Conservation (phyloP, 2,888 invertebrate species). For the Drosophila koepferae region DNA sequence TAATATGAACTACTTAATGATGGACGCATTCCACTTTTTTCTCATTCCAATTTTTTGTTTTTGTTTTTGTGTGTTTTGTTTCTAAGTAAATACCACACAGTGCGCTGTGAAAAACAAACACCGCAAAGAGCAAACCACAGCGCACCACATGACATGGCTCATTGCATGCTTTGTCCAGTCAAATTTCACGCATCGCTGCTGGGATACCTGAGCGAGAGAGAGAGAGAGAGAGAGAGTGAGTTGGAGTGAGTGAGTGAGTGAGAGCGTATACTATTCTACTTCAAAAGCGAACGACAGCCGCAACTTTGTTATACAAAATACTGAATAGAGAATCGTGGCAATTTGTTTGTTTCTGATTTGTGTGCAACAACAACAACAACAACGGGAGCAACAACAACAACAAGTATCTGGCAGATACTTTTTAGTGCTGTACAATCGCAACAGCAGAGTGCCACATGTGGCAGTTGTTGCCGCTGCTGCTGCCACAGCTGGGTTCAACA, state of each 20-base stretch:
- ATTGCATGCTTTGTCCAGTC: slow-evolving; percentile 66
- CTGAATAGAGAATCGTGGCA: slow-evolving; percentile 50
- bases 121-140: slow-evolving; percentile 16
- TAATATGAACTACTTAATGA: slow-evolving; percentile 31
- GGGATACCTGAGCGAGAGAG: slow-evolving; percentile 25
- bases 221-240: neutral
- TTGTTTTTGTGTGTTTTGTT: neutral
- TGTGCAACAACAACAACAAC: slow-evolving; percentile 30
- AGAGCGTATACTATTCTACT: slow-evolving; percentile 12
- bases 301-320: slow-evolving; percentile 70
- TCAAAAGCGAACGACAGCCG: slow-evolving; percentile 40
- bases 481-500: slow-evolving; percentile 64
- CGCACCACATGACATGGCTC: slow-evolving; percentile 55
- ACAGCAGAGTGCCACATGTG: slow-evolving; percentile 48
- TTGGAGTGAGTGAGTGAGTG: neutral
- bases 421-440: slow-evolving; percentile 11
- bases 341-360: slow-evolving; percentile 47
- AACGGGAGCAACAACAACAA: slow-evolving; percentile 25
- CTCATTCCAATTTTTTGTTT: too few relatives aligned
- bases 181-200: slow-evolving; percentile 64
- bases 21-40: slow-evolving; percentile 14
- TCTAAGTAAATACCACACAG: slow-evolving; percentile 37
- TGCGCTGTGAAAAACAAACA: slow-evolving; percentile 31
- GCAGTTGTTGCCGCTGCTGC: slow-evolving; percentile 17
- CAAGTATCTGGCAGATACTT: slow-evolving; percentile 39